A percentile compares a stretch with the other conserved stretches of the same genome.
These are phyloP conservation scores for Propithecus deckenii DNA, from an alignment of 2,797 vertebrate genomes.

Conservation along the genomic window DNA sequence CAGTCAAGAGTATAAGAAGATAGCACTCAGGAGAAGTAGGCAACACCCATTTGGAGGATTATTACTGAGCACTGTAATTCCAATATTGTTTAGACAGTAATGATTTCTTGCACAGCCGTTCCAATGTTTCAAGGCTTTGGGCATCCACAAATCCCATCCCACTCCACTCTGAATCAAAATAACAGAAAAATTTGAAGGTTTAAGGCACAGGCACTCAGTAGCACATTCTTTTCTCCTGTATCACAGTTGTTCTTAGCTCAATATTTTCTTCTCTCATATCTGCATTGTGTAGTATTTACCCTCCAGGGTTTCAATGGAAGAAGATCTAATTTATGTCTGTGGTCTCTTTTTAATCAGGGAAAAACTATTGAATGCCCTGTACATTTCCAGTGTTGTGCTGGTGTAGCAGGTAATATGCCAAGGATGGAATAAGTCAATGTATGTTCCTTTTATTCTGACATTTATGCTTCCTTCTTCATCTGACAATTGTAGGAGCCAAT, in stretches of 20 bases:
- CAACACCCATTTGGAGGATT: conserved; percentile 74
- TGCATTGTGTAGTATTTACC: too few species aligned
- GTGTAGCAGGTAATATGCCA: too few species aligned
- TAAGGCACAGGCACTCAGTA: conserved; percentile 39
- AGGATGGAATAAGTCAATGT: too few species aligned
- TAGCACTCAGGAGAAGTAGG: conserved; percentile 69
- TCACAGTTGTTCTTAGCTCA: neutral
- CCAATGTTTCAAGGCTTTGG: conserved; percentile 87
- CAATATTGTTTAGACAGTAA: conserved; percentile 86
- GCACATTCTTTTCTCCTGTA: neutral
- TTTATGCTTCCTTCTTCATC: too few species aligned
- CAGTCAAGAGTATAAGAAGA: conserved; percentile 59
- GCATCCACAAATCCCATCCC: conserved; percentile 81
- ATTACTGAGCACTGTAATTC: conserved; percentile 69
- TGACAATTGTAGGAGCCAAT: too few species aligned
- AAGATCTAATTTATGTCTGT: too few species aligned
- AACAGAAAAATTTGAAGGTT: conserved; percentile 77
- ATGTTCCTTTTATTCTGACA: too few species aligned
- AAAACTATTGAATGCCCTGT: too few species aligned
- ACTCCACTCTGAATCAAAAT: conserved; percentile 92
- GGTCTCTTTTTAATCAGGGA: too few species aligned
- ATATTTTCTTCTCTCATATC: neutral
- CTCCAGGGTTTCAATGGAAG: too few species aligned
- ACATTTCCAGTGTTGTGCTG: too few species aligned
- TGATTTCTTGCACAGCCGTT: conserved; percentile 86